Percentiles rank a stretch among this genome's conserved stretches.
phyloP scores from a whole-genome alignment of 2,113 vertebrate genomes.

The Rhabdornis inornatus region DNA sequence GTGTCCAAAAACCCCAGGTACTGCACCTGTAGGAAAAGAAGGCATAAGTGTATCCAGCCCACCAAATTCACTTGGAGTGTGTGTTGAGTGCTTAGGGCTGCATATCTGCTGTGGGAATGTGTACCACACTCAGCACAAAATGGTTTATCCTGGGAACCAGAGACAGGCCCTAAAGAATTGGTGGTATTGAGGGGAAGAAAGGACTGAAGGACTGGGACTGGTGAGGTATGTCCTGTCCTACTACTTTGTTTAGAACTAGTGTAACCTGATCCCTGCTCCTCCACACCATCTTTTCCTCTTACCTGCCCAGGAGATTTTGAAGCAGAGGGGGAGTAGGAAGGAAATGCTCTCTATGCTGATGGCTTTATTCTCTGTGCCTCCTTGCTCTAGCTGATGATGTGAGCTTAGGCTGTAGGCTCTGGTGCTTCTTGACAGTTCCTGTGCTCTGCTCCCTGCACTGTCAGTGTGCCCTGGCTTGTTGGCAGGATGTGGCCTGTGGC shows the following conservation, averaged over 20 bases:
- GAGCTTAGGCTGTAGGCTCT: not conserved
- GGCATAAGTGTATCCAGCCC: not conserved
- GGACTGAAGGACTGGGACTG: not conserved
- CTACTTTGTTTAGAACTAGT: not conserved
- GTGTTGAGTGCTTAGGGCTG: not conserved
- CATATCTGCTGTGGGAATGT: not conserved
- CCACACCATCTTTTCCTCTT: not conserved
- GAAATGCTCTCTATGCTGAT: not conserved
- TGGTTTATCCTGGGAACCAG: not conserved
- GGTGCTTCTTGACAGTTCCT: not conserved
- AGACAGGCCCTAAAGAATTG: not conserved
- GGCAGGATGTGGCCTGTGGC: not conserved
- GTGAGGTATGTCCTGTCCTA: not conserved
- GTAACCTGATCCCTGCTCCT: not conserved
- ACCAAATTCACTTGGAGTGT: not conserved
- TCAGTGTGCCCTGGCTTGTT: not conserved
- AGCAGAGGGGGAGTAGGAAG: not conserved
- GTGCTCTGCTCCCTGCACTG: not conserved
- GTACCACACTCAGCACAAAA: not conserved
- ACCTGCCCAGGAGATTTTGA: not conserved
- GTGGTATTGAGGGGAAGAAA: not conserved
- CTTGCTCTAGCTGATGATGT: not conserved
- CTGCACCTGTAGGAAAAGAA: not conserved
- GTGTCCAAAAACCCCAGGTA: not conserved
- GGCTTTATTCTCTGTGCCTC: not conserved